These are phyloP conservation scores for Battus philenor DNA, from an alignment of 1,140 invertebrate genomes.

Conservation along the genomic window DNA sequence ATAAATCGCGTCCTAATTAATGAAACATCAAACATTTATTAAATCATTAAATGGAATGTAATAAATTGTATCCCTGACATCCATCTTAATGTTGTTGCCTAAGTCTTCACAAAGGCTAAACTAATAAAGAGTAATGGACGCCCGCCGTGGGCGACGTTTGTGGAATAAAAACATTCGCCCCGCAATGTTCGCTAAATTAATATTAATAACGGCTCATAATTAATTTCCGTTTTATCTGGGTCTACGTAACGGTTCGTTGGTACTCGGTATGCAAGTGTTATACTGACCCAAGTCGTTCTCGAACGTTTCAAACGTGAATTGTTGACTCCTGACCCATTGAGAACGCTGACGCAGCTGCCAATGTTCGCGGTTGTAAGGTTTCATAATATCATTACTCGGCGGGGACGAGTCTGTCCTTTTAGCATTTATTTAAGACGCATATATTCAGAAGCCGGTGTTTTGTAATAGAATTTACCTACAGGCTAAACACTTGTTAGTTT, in stretches of 20 bases:
- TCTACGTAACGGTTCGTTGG: neutral
- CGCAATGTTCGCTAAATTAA: neutral
- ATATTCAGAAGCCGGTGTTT: no score
- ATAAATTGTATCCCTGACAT: neutral
- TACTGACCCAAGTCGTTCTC: no score
- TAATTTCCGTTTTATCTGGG: slow-evolving; percentile 2
- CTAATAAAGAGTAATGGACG: slow-evolving; percentile 3
- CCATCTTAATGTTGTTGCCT: neutral
- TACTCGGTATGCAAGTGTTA: neutral
- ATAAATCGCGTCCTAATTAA: no score
- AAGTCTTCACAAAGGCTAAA: neutral
- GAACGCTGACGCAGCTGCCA: no score
- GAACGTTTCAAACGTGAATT: no score
- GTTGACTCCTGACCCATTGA: no score
- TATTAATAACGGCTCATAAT: slow-evolving; percentile 8
- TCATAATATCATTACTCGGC: no score
- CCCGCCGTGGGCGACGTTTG: neutral
- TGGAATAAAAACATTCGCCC: neutral
- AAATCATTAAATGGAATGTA: neutral
- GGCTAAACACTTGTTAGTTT: no score
- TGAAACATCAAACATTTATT: neutral
- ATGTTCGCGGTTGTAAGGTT: no score
- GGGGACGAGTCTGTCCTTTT: no score
- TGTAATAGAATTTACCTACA: no score
- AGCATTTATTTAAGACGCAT: no score